Conservation (phyloP, 2,797 vertebrate genomes). For the Anabacerthia variegaticeps region DNA sequence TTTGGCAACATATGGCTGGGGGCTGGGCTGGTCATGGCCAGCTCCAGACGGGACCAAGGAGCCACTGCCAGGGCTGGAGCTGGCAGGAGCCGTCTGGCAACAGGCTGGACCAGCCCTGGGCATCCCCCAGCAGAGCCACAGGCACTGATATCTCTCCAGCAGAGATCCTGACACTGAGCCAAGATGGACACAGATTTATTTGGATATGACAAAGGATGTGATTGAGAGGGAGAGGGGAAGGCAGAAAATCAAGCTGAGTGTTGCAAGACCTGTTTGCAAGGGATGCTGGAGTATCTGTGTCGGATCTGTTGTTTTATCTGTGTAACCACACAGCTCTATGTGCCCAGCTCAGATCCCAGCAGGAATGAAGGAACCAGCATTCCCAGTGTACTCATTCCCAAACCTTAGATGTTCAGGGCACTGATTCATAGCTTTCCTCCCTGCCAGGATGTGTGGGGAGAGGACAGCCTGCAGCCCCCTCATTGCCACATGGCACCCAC, state of each 20-base stretch:
- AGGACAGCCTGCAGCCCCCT: neutral
- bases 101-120: neutral
- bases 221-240: neutral
- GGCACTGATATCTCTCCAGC: neutral
- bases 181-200: neutral
- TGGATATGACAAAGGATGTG: neutral
- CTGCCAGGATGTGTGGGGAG: accelerated
- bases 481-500: accelerated
- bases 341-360: neutral
- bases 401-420: neutral
- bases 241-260: neutral
- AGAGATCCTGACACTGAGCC: neutral
- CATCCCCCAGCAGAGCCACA: neutral
- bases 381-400: neutral
- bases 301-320: neutral
- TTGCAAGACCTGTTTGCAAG: neutral
- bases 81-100: neutral
- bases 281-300: accelerated
- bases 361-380: neutral
- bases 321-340: neutral
- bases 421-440: neutral
- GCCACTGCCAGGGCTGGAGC: accelerated
- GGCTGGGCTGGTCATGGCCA: neutral
- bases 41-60: neutral
- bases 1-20: neutral